Conservation (phyloP, 1,140 invertebrate species). For the Orius laevigatus region DNA sequence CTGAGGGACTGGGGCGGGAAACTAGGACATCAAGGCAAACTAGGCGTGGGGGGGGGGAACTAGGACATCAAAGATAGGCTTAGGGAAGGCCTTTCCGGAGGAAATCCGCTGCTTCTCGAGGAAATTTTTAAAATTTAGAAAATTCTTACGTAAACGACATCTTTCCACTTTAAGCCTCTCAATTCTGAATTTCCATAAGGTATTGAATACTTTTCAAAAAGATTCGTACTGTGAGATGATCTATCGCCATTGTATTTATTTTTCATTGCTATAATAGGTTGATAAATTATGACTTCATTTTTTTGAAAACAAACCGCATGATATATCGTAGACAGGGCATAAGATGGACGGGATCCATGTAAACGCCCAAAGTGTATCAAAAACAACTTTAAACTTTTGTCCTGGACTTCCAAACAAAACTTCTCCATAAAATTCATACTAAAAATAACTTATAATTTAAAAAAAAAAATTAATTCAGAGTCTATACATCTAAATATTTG, state of each 20-base stretch:
- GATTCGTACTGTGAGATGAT: constrained; percentile 5
- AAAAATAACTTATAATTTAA: constrained; percentile 17
- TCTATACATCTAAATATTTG: constrained; percentile 3
- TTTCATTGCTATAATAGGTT: constrained; percentile 1
- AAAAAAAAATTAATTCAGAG: too few species aligned
- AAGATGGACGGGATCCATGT: constrained; percentile 47
- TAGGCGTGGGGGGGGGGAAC: too few species aligned
- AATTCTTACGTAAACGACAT: constrained; percentile 32
- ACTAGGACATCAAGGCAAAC: too few species aligned
- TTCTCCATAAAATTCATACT: constrained; percentile 50
- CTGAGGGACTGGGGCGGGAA: too few species aligned
- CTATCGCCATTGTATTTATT: constrained; percentile 4
- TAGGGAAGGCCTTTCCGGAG: too few species aligned
- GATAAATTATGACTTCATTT: background rate
- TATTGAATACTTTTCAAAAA: background rate
- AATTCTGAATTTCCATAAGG: constrained; percentile 38
- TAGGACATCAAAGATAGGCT: too few species aligned
- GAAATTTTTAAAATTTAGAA: too few species aligned
- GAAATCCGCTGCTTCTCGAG: too few species aligned
- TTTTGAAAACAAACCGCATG: constrained; percentile 39
- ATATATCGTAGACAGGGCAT: constrained; percentile 36
- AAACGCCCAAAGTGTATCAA: constrained; percentile 50
- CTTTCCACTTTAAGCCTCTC: constrained; percentile 46
- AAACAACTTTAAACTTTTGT: constrained; percentile 45
- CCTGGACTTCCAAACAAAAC: constrained; percentile 42